A percentile compares a stretch with the other conserved stretches of the same genome.
These are phyloP conservation scores for Hafferia zeledoni DNA, from an alignment of 2,797 vertebrate genomes.

Conservation along the genomic window DNA sequence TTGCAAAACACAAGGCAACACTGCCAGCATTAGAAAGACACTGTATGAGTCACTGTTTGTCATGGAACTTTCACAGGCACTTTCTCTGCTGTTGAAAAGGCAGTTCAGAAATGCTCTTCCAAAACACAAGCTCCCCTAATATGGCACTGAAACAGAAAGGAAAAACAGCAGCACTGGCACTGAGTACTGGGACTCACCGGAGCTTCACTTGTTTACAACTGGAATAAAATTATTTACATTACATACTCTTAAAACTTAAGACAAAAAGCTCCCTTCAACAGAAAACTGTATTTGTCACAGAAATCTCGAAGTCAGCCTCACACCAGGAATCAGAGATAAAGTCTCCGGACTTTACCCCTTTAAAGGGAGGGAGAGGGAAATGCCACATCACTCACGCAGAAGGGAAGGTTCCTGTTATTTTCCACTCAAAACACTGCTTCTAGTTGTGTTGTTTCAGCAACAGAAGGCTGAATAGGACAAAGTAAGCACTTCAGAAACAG, in stretches of 20 bases:
- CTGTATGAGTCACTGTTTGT: background rate
- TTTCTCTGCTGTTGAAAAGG: background rate
- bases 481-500: background rate
- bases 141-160: background rate
- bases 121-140: background rate
- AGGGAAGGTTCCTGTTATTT: background rate
- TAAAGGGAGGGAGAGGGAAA: background rate
- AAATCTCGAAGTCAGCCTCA: background rate
- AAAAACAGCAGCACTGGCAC: background rate
- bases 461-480: background rate
- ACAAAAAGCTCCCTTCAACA: background rate
- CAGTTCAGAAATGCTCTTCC: background rate
- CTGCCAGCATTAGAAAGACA: background rate
- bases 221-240: background rate
- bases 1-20: slow-evolving; percentile 1
- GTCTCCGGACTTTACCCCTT: background rate
- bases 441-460: background rate
- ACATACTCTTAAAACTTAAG: background rate
- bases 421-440: background rate
- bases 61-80: slow-evolving; percentile 3
- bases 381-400: background rate
- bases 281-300: background rate
- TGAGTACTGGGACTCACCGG: background rate
- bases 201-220: background rate
- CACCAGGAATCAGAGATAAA: background rate